Base-by-base conservation (phyloP, 2,888 invertebrate genomes). In the Aphodius sticticus region DNA sequence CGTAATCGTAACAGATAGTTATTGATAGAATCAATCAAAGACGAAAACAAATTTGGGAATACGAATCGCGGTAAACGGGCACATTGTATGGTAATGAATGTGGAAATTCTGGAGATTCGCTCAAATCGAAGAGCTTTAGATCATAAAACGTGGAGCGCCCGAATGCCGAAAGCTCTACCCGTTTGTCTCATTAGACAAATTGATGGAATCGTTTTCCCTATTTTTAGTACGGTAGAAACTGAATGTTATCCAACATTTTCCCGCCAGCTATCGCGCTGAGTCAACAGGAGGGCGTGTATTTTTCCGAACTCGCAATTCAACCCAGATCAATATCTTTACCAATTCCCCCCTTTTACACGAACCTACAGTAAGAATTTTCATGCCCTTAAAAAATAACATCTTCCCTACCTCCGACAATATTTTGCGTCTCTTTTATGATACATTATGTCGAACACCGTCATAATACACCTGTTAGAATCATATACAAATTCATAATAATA, bases 251-350 rank as follows among this genome's bases (percentile, higher is more conserved):
- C 53, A 53, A 12, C 53, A 12, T 26, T 53, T 53, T 53, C 9
- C 53, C 53, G 53, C 53, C 9, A 12, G 53, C 53, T 53, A 69
- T 69, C 79, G 69, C 76, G 72, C 78, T 76, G 69, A 76, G 74
- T 72, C 79, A 69, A 77, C 77, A 77, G 7, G 71, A 38, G 69
- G 35, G 38, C 77, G 69, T 76, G 79, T 70, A 69, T 75, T 76
- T 76, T 69, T 36, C 75, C 69, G 79, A 76, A 78, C 53, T 38
- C 16, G 53, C 53, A 53, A 12, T 53, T 53, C 53, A 53, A 53
- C 53, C 9, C 53, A 53, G 53, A 53, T 53, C 53, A 53, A 53
- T 53, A 53, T 53, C 53, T 53, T 53, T 53, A 53, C 53, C 53
- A 5, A 53, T 53, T 53, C 53, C 9, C 12, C 9, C 53, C 12